Evolutionary conservation across 2,797 vertebrate genomes (phyloP).

Genomic region (Takifugu rubripes): DNA sequence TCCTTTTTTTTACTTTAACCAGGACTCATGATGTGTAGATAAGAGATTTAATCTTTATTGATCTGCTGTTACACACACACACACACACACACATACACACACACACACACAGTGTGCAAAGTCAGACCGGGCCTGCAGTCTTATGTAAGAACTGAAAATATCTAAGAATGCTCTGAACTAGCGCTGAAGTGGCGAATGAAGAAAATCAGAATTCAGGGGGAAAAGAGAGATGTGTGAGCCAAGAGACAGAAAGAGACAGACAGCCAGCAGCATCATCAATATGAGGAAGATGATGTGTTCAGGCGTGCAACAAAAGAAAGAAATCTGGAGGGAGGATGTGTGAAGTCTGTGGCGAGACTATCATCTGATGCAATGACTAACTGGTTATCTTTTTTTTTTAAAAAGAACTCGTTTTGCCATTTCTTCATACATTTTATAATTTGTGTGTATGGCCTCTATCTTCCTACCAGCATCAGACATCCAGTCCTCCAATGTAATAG

Average conservation of each 20-base stretch:
- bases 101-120: slow-evolving; percentile 22
- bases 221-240: not conserved
- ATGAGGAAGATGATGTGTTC: slow-evolving; percentile 4
- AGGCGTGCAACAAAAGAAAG: not conserved
- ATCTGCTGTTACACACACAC: slow-evolving; percentile 1
- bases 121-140: slow-evolving; percentile 47
- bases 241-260: slow-evolving; percentile 19
- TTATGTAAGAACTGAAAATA: slow-evolving; percentile 50
- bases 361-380: slow-evolving; percentile 4
- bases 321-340: slow-evolving; percentile 6
- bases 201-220: slow-evolving; percentile 15
- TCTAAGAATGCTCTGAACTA: slow-evolving; percentile 34
- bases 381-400: not conserved
- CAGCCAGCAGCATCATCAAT: slow-evolving; percentile 6
- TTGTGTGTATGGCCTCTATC: no score
- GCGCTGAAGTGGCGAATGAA: slow-evolving; percentile 33
- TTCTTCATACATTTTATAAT: no score
- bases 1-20: not conserved
- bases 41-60: no score
- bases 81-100: slow-evolving; percentile 5
- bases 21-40: not conserved
- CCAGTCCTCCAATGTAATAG: no score
- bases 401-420: no score
- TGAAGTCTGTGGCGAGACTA: not conserved
- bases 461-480: no score